Evolutionary conservation across 1,140 invertebrate genomes (phyloP).

Genomic region (Lithobius niger): DNA sequence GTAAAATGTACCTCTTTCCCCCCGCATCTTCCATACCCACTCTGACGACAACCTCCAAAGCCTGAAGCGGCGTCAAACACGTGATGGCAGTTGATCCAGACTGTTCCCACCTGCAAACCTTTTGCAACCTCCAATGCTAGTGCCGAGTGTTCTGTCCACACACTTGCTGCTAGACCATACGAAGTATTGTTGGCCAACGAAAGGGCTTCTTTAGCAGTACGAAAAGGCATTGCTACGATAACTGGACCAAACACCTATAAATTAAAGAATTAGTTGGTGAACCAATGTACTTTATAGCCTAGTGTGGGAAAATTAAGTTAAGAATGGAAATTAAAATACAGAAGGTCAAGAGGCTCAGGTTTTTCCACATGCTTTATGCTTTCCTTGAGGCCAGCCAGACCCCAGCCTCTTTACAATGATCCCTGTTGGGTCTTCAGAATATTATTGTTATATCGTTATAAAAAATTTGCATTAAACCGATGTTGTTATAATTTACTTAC

Average conservation of each 20-base stretch:
- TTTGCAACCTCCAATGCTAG: slow-evolving; percentile 40
- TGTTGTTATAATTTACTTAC: too few relatives aligned
- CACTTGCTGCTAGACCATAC: slow-evolving; percentile 37
- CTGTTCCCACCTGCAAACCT: slow-evolving; percentile 37
- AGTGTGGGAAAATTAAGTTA: too few relatives aligned
- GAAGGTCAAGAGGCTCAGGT: too few relatives aligned
- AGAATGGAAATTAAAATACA: too few relatives aligned
- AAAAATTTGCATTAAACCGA: too few relatives aligned
- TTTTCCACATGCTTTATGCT: too few relatives aligned
- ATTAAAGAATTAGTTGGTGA: too few relatives aligned
- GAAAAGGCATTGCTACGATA: slow-evolving; percentile 38
- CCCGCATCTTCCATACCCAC: slow-evolving; percentile 28
- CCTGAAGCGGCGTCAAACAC: slow-evolving; percentile 37
- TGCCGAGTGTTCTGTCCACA: slow-evolving; percentile 43
- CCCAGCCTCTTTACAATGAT: too few relatives aligned
- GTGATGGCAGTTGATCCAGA: slow-evolving; percentile 45
- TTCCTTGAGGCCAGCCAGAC: too few relatives aligned
- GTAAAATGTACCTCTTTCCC: slow-evolving; percentile 6
- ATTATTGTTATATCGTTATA: too few relatives aligned
- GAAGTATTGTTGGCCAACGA: slow-evolving; percentile 40
- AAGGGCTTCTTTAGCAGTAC: slow-evolving; percentile 45
- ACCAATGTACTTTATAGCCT: too few relatives aligned
- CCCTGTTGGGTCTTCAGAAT: too few relatives aligned
- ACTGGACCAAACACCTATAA: slow-evolving; percentile 33
- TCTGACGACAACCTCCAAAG: slow-evolving; percentile 38